phyloP scores from a whole-genome alignment of 2,113 vertebrate genomes.

The Cepphus grylle region DNA sequence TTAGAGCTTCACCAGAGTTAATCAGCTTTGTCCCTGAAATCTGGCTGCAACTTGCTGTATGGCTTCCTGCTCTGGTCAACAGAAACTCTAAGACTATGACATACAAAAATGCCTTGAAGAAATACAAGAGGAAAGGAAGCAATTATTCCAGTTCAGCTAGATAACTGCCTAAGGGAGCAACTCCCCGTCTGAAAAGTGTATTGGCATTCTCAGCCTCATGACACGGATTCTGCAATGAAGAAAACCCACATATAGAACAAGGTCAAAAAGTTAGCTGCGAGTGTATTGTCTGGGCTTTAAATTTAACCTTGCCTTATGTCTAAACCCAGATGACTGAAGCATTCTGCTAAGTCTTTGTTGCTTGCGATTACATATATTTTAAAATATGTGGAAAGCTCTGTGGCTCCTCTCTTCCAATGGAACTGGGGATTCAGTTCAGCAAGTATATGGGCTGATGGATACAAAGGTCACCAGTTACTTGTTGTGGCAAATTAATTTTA shows the following conservation, averaged over 20 bases:
- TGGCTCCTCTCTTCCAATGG: not conserved
- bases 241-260: conserved; percentile 24
- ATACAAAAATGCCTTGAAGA: conserved; percentile 51
- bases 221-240: not conserved
- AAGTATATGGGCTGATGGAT: not conserved
- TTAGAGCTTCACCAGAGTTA: conserved; percentile 59
- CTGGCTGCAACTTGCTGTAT: conserved; percentile 65
- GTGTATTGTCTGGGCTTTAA: conserved; percentile 29
- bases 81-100: conserved; percentile 14
- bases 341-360: conserved; percentile 34
- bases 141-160: conserved; percentile 55
- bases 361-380: conserved; percentile 14
- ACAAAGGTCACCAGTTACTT: not conserved
- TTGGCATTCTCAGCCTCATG: conserved; percentile 38
- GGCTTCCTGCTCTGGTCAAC: conserved; percentile 65
- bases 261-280: conserved; percentile 24
- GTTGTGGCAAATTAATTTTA: not conserved
- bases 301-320: conserved; percentile 37
- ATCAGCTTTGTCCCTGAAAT: conserved; percentile 65
- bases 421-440: not conserved
- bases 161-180: conserved; percentile 46
- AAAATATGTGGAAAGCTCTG: conserved; percentile 25
- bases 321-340: conserved; percentile 14
- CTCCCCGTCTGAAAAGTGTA: not conserved
- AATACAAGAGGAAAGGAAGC: conserved; percentile 54